Evolutionary conservation across 2,888 invertebrate species (phyloP).

Genomic region (Chromoteleia sp.): DNA sequence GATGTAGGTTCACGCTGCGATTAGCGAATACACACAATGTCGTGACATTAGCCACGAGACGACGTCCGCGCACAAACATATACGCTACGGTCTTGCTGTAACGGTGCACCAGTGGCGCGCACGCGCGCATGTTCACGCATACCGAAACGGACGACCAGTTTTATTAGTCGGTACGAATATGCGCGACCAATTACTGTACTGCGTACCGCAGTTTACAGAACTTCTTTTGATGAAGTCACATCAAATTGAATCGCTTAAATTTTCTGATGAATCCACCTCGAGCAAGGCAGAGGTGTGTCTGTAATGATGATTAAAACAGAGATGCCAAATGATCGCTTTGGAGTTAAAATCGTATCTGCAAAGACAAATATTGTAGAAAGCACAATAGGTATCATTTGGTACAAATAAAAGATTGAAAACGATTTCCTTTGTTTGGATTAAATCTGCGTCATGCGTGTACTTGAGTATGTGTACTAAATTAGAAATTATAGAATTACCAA

Average conservation of each 20-base stretch:
- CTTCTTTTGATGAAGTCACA: slow-evolving; percentile 32
- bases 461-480: no score
- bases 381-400: no score
- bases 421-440: no score
- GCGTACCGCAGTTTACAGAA: slow-evolving; percentile 41
- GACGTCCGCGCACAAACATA: slow-evolving; percentile 67
- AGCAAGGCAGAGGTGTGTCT: not conserved
- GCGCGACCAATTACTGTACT: slow-evolving; percentile 40
- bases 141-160: slow-evolving; percentile 43
- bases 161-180: slow-evolving; percentile 50
- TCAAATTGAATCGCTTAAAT: slow-evolving; percentile 28
- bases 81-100: not conserved
- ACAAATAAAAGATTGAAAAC: no score
- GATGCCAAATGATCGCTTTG: not conserved
- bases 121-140: slow-evolving; percentile 32
- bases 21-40: slow-evolving; percentile 79
- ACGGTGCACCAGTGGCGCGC: slow-evolving; percentile 36
- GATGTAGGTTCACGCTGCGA: slow-evolving; percentile 70
- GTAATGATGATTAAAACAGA: slow-evolving; percentile 3
- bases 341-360: no score
- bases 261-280: slow-evolving; percentile 9
- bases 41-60: slow-evolving; percentile 78
- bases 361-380: no score
- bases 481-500: no score
- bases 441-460: no score